Evolutionary conservation across 2,797 vertebrate genomes (phyloP), one percentile per base, ranked within the genome.

Genomic region (Avahi laniger): DNA sequence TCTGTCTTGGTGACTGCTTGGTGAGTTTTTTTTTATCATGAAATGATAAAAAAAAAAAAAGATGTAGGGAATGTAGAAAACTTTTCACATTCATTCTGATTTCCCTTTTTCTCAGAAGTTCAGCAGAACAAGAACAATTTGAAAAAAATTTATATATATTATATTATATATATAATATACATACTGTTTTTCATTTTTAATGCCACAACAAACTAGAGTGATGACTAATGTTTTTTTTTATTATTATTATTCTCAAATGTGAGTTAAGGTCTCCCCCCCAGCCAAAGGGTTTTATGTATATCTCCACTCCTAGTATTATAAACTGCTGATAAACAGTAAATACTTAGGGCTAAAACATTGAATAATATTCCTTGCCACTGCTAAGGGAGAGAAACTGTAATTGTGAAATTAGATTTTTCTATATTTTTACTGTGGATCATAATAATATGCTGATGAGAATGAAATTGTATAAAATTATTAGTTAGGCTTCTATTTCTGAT

Each of bases 231-330:
- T 1, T 50, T 50, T 50, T 4, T 3, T 50, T 50, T 15, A 5
- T 50, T 92, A 35, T 76, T 22, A 89, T 91, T 89, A 65, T 70
- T 95, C 13, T 96, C 20, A 91, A 61, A 54, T 59, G 17, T 65
- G 70, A 14, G 1, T 67, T 78, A 89, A 73, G 13, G 24, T 5
- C 0, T 46, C 10, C 7, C 12, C 4, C 4, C 7, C 26, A 48
- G 1, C 6, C 12, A 85, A 95, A 38, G 3, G 9, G 1, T 61
- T 43, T 7, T 35, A 46, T 72, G 3, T 54, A 35, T 7, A 59
- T 22, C 57, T 73, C 61, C 6, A 73, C 2, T 7, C 26, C 12
- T 18, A 9, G 1, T 18, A 8, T 86, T 72, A 82, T 0, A 79
- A 89, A 82, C 4, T 63, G 14, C 12, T 82, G 35, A 78, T 33